Evolutionary conservation across 2,797 vertebrate genomes (phyloP).

Genomic region (Danio kyathit): DNA sequence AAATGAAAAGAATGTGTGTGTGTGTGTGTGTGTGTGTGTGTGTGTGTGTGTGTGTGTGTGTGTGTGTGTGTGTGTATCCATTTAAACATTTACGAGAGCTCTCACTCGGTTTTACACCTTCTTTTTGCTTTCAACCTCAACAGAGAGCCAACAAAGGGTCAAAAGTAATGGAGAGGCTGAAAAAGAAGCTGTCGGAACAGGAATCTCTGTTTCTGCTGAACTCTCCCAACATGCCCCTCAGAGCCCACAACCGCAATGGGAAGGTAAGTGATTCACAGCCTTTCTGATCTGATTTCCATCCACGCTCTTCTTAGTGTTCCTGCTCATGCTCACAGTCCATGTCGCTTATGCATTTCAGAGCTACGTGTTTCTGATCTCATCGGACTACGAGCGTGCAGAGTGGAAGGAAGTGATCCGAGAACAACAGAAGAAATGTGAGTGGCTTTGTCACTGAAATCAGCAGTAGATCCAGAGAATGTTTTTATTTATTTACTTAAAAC

Average conservation of each 20-base stretch:
- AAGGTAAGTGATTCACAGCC: conserved; percentile 81
- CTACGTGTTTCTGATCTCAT: conserved; percentile 94
- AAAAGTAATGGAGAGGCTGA: conserved; percentile 92
- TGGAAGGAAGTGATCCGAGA: conserved; percentile 95
- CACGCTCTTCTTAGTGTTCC: not conserved
- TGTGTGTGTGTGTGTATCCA: no score
- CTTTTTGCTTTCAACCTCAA: not conserved
- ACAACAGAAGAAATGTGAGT: conserved; percentile 98
- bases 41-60: no score
- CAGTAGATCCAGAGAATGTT: not conserved
- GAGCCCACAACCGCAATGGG: conserved; percentile 90
- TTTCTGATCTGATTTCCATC: not conserved
- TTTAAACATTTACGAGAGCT: no score
- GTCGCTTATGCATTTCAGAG: conserved; percentile 77
- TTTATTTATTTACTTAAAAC: no score
- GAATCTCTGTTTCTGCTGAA: conserved; percentile 92
- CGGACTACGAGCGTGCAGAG: conserved; percentile 95
- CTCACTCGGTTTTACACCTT: not conserved
- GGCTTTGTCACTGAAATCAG: conserved; percentile 13
- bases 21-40: no score
- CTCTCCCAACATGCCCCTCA: conserved; percentile 94
- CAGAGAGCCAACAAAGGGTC: conserved; percentile 96
- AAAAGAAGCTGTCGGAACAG: conserved; percentile 96
- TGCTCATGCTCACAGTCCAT: not conserved
- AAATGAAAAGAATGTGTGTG: no score